Conservation (phyloP, 64 coral and sea anemone species). For the Astreopora myriophthalma region DNA sequence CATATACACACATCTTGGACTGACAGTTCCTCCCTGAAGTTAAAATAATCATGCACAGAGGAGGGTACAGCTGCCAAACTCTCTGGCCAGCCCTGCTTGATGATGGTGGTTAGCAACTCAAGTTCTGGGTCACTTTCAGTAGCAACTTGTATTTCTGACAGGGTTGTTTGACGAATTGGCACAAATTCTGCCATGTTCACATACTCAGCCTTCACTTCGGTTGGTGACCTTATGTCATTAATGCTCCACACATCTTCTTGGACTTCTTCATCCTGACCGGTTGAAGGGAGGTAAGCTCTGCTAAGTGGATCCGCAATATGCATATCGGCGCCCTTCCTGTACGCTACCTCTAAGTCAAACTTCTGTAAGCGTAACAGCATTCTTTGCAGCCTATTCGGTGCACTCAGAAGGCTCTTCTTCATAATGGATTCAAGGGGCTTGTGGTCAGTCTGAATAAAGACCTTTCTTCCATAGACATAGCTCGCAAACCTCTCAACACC, state of each 20-base stretch:
- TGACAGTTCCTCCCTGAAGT: not conserved
- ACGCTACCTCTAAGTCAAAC: conserved; percentile 16
- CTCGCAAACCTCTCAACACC: not conserved
- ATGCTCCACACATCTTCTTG: not conserved
- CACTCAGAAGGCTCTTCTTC: conserved; percentile 37
- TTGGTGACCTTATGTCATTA: not conserved
- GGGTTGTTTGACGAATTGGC: not conserved
- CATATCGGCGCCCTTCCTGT: conserved; percentile 15
- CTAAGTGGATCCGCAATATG: conserved; percentile 11
- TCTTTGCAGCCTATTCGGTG: conserved; percentile 25
- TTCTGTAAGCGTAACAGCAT: conserved; percentile 19
- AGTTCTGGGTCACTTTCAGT: not conserved
- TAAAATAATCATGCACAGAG: not conserved
- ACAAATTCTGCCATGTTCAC: not conserved
- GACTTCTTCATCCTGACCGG: not conserved
- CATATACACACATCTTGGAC: not conserved
- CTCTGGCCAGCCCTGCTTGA: not conserved
- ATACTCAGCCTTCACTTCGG: not conserved
- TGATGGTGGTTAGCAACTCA: not conserved
- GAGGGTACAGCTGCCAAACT: not conserved
- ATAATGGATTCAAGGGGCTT: not conserved
- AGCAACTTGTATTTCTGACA: not conserved
- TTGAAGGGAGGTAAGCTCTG: conserved; percentile 2
- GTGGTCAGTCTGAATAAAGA: conserved; percentile 21
- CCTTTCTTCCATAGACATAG: not conserved